Evolutionary conservation across 2,888 invertebrate genomes (phyloP), one percentile per base, ranked within the genome.

Genomic region (Tachina fera): DNA sequence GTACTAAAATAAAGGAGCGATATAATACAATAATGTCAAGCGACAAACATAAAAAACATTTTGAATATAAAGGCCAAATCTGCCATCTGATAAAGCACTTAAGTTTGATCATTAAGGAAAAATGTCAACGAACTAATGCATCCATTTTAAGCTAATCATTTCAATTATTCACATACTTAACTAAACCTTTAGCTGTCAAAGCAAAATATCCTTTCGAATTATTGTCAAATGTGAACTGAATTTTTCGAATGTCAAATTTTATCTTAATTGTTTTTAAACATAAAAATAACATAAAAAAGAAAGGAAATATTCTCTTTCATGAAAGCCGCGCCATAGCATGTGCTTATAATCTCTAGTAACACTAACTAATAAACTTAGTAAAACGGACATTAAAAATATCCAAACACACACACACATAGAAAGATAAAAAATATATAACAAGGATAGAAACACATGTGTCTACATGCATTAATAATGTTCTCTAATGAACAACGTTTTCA

Each of bases 381-480:
- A 70, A 58, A 67, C 8, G 47, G 41, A 14, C 51, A n/a, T 71
- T 60, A 60, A 75, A n/a, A 56, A 63, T 68, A 49, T 13, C 22
- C 14, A 49, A 19, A 63, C 11, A 63, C 43, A 45, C 8, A 19
- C 63, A 45, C 14, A 19, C 43, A 43, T 5, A 19, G n/a, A 60
- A 1, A 39, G 16, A 51, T 3, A 53, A 49, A 60, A 49, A 68
- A 45, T 6, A 60, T 70, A 47, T 67, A 53, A 70, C 53, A 83
- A 86, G 83, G 72, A 76, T 76, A 78, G 47, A 53, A 78, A 81
- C 77, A 80, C 76, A 80, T 79, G 61, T 84, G 78, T 81, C 78
- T 58, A 82, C 81, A 83, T 81, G 81, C 85, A 87, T 84, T 71
- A 70, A 81, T 83, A 87, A 87, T 84, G 86, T 84, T 80, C 75